Evolutionary conservation across 2,113 vertebrate genomes (phyloP).

Genomic region (Glaucomys volans): DNA sequence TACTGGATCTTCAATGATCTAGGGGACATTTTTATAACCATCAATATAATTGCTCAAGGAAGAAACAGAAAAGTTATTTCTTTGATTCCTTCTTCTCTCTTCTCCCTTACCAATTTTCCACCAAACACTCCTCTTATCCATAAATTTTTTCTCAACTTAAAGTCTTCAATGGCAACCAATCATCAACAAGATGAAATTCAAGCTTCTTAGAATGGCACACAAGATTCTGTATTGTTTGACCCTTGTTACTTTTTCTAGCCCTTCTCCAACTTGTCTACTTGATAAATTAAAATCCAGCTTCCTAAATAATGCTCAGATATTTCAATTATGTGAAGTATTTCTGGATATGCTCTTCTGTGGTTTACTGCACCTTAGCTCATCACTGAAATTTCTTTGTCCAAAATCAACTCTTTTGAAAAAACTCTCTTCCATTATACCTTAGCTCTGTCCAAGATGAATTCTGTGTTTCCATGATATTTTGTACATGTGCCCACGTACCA

Average conservation of each 20-base stretch:
- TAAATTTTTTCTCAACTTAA: not conserved
- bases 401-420: not conserved
- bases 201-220: not conserved
- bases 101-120: not conserved
- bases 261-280: not conserved
- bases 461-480: not conserved
- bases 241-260: not conserved
- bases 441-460: not conserved
- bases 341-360: not conserved
- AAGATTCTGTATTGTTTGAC: not conserved
- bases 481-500: not conserved
- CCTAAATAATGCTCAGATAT: not conserved
- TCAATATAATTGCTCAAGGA: not conserved
- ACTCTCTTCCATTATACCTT: not conserved
- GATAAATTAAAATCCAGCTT: not conserved
- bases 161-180: not conserved
- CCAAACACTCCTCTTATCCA: not conserved
- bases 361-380: not conserved
- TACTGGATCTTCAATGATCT: not conserved
- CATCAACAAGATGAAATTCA: constrained; percentile 24
- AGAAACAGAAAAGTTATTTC: not conserved
- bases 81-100: not conserved
- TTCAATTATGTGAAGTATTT: not conserved
- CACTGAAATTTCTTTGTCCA: not conserved
- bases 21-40: not conserved